Conservation (phyloP, 2,113 vertebrate genomes). For the Nothobranchius furzeri region DNA sequence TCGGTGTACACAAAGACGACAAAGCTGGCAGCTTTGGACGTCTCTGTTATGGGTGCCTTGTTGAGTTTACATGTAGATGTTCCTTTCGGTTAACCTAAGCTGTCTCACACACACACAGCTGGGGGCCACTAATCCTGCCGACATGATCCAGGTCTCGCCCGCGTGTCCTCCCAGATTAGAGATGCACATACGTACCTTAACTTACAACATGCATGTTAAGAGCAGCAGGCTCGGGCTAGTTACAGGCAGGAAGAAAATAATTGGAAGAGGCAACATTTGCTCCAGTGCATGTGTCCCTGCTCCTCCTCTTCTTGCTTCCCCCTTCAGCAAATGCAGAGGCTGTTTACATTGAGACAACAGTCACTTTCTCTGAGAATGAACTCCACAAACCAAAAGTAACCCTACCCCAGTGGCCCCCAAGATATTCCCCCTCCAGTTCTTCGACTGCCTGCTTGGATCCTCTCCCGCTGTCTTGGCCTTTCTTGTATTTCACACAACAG, state of each 20-base stretch:
- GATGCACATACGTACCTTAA: slow-evolving; percentile 68
- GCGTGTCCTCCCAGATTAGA: slow-evolving; percentile 53
- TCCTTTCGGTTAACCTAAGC: slow-evolving; percentile 52
- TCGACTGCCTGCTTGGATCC: slow-evolving; percentile 33
- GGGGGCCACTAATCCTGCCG: slow-evolving; percentile 58
- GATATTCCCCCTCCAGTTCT: slow-evolving; percentile 41
- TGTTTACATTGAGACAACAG: slow-evolving; percentile 68
- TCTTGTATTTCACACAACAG: slow-evolving; percentile 72
- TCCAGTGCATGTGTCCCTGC: slow-evolving; percentile 53
- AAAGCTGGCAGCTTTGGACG: slow-evolving; percentile 9
- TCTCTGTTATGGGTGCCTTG: slow-evolving; percentile 19
- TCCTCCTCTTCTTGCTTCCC: slow-evolving; percentile 51
- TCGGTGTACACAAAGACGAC: slow-evolving; percentile 47
- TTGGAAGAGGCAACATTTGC: slow-evolving; percentile 64
- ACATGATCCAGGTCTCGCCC: slow-evolving; percentile 46
- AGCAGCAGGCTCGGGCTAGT: slow-evolving; percentile 38
- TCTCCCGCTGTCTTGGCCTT: slow-evolving; percentile 58
- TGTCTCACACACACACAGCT: slow-evolving; percentile 40
- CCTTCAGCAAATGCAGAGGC: slow-evolving; percentile 66
- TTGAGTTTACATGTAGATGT: slow-evolving; percentile 27
- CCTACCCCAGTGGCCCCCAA: slow-evolving; percentile 28
- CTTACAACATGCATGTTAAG: slow-evolving; percentile 56
- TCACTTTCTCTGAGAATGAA: slow-evolving; percentile 51
- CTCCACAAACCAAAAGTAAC: slow-evolving; percentile 37
- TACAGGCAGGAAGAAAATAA: slow-evolving; percentile 49